phyloP scores from a whole-genome alignment of 2,113 vertebrate species.

The Myotis davidii region DNA sequence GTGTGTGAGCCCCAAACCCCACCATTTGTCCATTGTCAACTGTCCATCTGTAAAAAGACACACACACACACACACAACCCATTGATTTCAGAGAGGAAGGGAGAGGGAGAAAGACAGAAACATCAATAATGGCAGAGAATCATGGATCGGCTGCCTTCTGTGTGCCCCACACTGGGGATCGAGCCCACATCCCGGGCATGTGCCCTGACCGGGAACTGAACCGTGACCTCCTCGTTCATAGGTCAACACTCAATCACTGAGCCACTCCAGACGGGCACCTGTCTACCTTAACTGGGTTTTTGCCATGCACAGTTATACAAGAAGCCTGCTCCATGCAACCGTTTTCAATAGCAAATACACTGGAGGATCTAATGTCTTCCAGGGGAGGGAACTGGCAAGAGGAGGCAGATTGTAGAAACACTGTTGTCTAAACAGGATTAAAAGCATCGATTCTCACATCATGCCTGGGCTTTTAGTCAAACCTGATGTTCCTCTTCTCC shows the following conservation, averaged over 20 bases:
- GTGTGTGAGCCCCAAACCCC: background rate
- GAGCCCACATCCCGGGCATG: no score
- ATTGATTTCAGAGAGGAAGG: no score
- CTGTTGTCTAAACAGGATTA: conserved; percentile 57
- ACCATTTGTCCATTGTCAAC: background rate
- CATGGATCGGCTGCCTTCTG: no score
- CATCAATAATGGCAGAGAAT: no score
- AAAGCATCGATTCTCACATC: conserved; percentile 14
- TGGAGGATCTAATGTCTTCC: background rate
- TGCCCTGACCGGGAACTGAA: no score
- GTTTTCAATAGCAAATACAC: background rate
- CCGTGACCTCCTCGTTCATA: no score
- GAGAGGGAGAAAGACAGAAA: no score
- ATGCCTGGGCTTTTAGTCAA: background rate
- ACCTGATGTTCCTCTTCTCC: background rate
- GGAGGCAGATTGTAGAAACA: background rate
- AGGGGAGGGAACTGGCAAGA: background rate
- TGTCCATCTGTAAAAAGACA: background rate
- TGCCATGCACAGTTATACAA: background rate
- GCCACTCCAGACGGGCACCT: no score
- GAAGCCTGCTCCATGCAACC: background rate
- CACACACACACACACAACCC: no score
- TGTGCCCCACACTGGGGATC: no score
- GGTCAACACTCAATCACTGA: no score
- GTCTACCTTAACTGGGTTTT: background rate